Evolutionary conservation across 2,888 invertebrate species (phyloP).

Genomic region (Drosophila falleni): DNA sequence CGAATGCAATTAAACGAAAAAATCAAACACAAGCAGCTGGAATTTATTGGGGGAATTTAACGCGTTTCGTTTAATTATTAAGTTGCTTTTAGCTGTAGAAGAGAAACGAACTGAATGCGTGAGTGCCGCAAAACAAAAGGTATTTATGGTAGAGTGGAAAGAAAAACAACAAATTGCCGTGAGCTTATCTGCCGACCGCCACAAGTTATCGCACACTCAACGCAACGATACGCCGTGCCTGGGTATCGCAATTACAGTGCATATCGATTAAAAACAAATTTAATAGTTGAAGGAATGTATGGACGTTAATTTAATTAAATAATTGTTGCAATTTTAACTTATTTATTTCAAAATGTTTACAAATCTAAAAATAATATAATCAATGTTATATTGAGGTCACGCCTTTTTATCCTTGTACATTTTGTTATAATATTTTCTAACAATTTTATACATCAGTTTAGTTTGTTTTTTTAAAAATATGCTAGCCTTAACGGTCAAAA

Average conservation of each 20-base stretch:
- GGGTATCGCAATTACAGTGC: not conserved
- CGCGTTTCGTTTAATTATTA: conserved; percentile 44
- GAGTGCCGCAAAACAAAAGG: conserved; percentile 68
- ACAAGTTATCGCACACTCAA: conserved; percentile 30
- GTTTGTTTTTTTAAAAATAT: too few relatives aligned
- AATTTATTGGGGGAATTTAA: conserved; percentile 29
- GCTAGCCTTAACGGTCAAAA: too few relatives aligned
- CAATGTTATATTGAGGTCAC: too few relatives aligned
- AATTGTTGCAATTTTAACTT: too few relatives aligned
- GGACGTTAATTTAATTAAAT: not conserved
- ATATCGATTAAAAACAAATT: conserved; percentile 1
- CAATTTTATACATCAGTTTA: too few relatives aligned
- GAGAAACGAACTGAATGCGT: conserved; percentile 67
- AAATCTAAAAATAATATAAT: too few relatives aligned
- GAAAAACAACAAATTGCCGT: conserved; percentile 60
- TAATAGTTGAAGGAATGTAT: not conserved
- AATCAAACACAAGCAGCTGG: conserved; percentile 45
- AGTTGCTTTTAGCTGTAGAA: conserved; percentile 56
- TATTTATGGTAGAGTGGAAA: conserved; percentile 63
- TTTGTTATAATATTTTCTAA: too few relatives aligned
- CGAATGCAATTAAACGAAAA: conserved; percentile 48
- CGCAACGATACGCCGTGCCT: not conserved
- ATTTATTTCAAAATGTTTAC: too few relatives aligned
- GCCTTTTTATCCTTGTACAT: too few relatives aligned
- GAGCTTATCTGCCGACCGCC: conserved; percentile 44